Evolutionary conservation across 2,113 vertebrate genomes (phyloP).

Genomic region (Gila orcuttii): DNA sequence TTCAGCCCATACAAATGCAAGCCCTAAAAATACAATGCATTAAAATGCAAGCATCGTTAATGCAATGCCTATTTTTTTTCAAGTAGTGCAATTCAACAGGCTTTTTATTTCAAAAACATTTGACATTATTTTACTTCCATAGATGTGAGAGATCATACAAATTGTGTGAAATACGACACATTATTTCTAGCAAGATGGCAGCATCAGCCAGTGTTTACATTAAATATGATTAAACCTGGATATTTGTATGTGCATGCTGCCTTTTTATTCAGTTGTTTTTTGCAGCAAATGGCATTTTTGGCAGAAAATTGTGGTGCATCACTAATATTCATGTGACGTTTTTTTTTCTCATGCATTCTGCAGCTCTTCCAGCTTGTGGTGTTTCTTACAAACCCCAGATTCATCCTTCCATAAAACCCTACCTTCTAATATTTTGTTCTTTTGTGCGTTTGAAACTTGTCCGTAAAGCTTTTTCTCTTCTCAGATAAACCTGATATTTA

Average conservation of each 20-base stretch:
- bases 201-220: neutral
- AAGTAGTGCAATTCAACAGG: no score
- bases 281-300: neutral
- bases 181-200: neutral
- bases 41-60: no score
- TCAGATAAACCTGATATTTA: neutral
- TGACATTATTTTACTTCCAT: no score
- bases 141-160: no score
- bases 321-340: neutral
- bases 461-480: neutral
- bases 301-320: neutral
- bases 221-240: neutral
- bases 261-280: neutral
- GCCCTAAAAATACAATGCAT: no score
- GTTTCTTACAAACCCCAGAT: neutral
- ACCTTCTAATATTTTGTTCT: neutral
- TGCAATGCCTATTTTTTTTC: no score
- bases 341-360: neutral
- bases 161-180: no score
- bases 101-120: no score
- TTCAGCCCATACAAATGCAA: no score
- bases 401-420: neutral
- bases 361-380: neutral
- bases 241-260: neutral
- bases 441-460: neutral